These are phyloP conservation scores for Anisognathus igniventris DNA, from an alignment of 2,797 vertebrate species.

Conservation along the genomic window DNA sequence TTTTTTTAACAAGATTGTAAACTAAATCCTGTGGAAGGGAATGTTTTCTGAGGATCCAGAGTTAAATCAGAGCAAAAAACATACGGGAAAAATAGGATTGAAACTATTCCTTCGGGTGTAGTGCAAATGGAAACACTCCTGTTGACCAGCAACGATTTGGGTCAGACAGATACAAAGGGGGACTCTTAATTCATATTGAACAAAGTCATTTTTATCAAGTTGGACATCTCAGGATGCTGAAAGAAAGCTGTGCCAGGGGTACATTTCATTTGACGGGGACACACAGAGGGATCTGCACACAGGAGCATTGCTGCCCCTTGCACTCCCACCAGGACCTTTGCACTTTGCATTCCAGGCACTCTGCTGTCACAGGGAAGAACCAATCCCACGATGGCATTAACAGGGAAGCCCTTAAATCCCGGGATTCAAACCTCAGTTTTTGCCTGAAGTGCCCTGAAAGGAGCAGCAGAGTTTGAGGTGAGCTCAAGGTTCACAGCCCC, in stretches of 20 bases:
- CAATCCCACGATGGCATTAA: accelerated
- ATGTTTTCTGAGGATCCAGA: not conserved
- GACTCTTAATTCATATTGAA: not conserved
- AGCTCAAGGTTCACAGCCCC: not conserved
- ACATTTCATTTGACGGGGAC: accelerated
- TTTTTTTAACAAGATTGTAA: not conserved
- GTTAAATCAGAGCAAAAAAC: not conserved
- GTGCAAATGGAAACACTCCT: not conserved
- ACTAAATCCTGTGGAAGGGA: not conserved
- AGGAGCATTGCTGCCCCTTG: accelerated
- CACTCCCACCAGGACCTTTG: not conserved
- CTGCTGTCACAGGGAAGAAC: not conserved
- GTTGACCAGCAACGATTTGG: not conserved
- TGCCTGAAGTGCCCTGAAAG: not conserved
- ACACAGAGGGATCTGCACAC: not conserved
- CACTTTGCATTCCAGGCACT: not conserved
- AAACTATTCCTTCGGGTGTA: accelerated
- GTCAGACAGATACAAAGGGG: not conserved
- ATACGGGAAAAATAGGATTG: accelerated
- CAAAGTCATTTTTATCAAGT: accelerated
- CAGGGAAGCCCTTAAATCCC: accelerated
- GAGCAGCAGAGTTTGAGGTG: not conserved
- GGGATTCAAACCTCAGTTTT: accelerated
- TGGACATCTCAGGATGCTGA: not conserved
- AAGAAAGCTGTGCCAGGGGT: not conserved